These are phyloP conservation scores for Tetrao urogallus DNA, from an alignment of 2,113 vertebrate genomes.

Conservation along the genomic window DNA sequence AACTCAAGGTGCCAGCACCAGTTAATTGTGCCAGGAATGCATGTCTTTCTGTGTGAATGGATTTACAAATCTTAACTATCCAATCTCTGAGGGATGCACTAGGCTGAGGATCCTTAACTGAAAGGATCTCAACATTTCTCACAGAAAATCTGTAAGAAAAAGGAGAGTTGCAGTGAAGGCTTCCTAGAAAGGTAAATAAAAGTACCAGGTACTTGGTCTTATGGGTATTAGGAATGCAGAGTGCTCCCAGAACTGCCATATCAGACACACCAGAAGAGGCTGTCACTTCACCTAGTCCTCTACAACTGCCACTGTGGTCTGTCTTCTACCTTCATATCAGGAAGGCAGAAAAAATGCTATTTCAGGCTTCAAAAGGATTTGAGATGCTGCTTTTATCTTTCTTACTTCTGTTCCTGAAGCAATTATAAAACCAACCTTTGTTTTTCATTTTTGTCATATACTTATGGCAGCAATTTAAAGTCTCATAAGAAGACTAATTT, in stretches of 20 bases:
- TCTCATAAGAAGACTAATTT: neutral
- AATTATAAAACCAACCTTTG: neutral
- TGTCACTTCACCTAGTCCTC: neutral
- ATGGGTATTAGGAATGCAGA: neutral
- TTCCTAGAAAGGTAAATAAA: neutral
- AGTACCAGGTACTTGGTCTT: accelerated
- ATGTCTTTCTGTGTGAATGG: neutral
- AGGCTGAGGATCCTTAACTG: neutral
- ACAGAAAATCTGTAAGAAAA: neutral
- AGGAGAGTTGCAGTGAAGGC: neutral
- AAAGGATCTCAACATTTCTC: neutral
- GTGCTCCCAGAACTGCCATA: neutral
- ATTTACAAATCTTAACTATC: neutral
- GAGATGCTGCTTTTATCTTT: neutral
- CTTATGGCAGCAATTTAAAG: neutral
- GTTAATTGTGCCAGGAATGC: neutral
- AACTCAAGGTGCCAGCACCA: neutral
- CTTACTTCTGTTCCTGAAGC: neutral
- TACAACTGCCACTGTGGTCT: neutral
- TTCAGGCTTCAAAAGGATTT: accelerated
- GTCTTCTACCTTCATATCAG: neutral
- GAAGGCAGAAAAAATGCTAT: neutral
- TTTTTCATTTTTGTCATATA: neutral
- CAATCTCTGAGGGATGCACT: neutral
- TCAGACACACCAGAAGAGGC: neutral